Conservation (phyloP, 2,797 vertebrate genomes). For the Sciurus vulgaris region DNA sequence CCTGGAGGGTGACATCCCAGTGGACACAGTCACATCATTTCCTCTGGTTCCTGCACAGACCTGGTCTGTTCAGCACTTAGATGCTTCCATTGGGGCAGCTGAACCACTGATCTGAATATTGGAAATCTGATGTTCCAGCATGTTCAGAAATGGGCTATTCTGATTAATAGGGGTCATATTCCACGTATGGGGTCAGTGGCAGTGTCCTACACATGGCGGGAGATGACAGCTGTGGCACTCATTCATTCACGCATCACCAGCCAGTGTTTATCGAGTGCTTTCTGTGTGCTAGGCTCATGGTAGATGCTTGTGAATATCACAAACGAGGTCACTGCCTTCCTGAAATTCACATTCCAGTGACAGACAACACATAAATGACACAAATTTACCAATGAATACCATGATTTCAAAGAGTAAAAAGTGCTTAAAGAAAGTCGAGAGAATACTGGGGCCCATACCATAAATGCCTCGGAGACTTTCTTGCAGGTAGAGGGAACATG, state of each 20-base stretch:
- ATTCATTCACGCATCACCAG: background rate
- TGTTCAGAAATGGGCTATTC: background rate
- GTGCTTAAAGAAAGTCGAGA: background rate
- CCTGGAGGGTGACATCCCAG: background rate
- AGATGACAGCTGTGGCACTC: background rate
- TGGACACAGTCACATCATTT: background rate
- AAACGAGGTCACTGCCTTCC: background rate
- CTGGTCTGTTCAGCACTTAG: background rate
- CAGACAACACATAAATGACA: background rate
- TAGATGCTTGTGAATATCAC: background rate
- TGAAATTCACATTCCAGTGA: background rate
- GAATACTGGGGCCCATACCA: background rate
- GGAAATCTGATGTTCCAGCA: background rate
- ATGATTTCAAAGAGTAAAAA: background rate
- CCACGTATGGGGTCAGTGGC: background rate
- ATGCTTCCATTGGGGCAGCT: background rate
- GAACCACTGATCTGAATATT: background rate
- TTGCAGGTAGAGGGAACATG: background rate
- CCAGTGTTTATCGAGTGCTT: background rate
- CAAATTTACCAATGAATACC: background rate
- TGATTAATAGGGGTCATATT: background rate
- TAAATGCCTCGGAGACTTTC: background rate
- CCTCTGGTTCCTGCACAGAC: background rate
- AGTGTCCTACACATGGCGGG: background rate
- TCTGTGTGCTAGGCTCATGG: background rate